Evolutionary conservation across 2,888 invertebrate species (phyloP), one percentile per base, ranked within the genome.

Genomic region (Formica aserva): DNA sequence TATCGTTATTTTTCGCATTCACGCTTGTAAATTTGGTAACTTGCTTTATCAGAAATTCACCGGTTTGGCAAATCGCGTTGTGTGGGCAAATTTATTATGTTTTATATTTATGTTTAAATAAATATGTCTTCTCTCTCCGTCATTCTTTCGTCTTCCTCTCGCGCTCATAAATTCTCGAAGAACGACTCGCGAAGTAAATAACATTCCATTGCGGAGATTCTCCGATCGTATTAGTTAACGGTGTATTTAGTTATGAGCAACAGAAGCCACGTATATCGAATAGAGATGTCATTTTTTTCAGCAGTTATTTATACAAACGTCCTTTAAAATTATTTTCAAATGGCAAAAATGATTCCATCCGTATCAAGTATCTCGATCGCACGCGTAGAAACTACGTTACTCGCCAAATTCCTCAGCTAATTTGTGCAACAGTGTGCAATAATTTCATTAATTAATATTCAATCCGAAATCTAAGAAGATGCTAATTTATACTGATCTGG

Each of bases 171-270:
- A 35, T 45, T 67, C 26, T 26, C 52, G 26, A 66, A 55, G 6
- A 41, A 11, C 6, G 32, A 18, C 13, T 3, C n/a, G 38, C 13
- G 3, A 9, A 65, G 52, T 65, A 38, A 76, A 76, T 66, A 29
- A 22, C 26, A 8, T 29, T 18, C 13, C 52, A 76, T 38, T 62
- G 62, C 32, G 15, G 4, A 45, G 52, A 74, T 60, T n/a, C 26
- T 22, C 4, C 38, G 57, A 41, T 32, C 35, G 32, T 67, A 26
- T 69, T 57, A 76, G 63, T 3, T 76, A 76, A 76, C 65, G 52
- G 65, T 75, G 48, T 32, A 35, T 45, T n/a, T 35, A 75, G 22
- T 75, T 75, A 48, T 18, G 75, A 75, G 15, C 22, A 26, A 26
- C 45, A 18, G 6, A 3, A 45, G 45, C 4, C 15, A 15, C 48